Conservation (phyloP, 1,140 invertebrate species). For the Paralvinella palmiformis region DNA sequence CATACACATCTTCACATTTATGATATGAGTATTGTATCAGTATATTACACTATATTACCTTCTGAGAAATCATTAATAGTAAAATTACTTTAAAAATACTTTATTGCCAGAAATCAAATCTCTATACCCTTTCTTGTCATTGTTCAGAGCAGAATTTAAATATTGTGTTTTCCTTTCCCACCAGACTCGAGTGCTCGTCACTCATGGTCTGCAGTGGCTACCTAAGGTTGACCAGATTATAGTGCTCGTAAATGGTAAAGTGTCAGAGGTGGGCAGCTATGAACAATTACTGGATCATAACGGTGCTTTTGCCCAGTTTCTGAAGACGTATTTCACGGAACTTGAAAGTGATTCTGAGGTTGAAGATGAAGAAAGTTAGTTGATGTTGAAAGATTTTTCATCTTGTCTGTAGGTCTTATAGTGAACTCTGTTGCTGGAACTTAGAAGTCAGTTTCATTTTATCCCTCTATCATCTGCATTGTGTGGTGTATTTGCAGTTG, state of each 20-base stretch:
- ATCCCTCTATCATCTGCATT: too few species aligned
- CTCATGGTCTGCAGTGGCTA: constrained; percentile 17
- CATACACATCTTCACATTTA: too few species aligned
- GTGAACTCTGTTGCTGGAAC: too few species aligned
- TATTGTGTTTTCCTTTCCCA: constrained; percentile 43
- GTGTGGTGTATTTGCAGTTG: too few species aligned
- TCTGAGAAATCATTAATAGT: too few species aligned
- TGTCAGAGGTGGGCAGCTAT: constrained; percentile 32
- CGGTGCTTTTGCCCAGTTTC: constrained; percentile 17
- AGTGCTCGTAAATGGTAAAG: constrained; percentile 11
- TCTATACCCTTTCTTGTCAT: neutral
- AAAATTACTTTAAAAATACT: too few species aligned
- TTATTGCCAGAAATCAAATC: neutral
- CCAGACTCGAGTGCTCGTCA: constrained; percentile 19
- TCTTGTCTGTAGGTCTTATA: too few species aligned
- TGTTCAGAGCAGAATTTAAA: neutral
- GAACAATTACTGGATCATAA: constrained; percentile 15
- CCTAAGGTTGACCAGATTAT: constrained; percentile 13
- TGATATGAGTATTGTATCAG: too few species aligned
- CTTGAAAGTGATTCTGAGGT: neutral
- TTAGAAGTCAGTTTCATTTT: too few species aligned
- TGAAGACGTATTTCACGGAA: constrained; percentile 12
- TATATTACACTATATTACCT: too few species aligned
- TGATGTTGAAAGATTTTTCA: neutral
- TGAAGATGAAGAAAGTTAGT: constrained; percentile 15